A percentile compares a stretch with the other conserved stretches of the same genome.
Evolutionary conservation across 2,888 invertebrate species (phyloP).

Genomic region (Parnassius orleans): DNA sequence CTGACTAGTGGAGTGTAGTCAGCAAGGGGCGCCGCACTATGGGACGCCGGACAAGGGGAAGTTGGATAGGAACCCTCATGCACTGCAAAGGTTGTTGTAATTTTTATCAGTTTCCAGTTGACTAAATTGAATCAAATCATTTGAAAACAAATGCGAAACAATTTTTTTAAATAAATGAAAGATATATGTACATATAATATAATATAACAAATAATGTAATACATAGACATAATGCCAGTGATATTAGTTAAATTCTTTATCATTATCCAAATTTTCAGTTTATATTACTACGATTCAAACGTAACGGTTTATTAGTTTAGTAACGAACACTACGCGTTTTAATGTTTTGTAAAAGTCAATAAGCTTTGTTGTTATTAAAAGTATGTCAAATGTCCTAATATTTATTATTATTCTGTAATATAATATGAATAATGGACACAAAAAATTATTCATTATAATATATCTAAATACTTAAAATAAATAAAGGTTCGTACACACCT

Average conservation of each 20-base stretch:
- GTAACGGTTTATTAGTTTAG: slow-evolving; percentile 16
- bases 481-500: slow-evolving; percentile 19
- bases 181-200: slow-evolving; percentile 4
- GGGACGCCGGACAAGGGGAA: slow-evolving; percentile 67
- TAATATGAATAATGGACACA: neutral
- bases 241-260: neutral
- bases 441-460: neutral
- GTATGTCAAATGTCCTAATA: too few species aligned
- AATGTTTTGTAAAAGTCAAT: too few species aligned
- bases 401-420: too few species aligned
- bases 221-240: neutral
- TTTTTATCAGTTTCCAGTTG: slow-evolving; percentile 56
- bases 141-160: too few species aligned
- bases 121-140: slow-evolving; percentile 30
- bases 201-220: neutral
- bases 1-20: slow-evolving; percentile 65
- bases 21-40: slow-evolving; percentile 62
- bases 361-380: too few species aligned
- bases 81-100: slow-evolving; percentile 53
- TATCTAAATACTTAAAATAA: too few species aligned
- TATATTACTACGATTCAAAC: slow-evolving; percentile 12
- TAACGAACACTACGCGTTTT: too few species aligned
- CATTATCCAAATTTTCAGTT: neutral
- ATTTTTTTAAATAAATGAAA: too few species aligned
- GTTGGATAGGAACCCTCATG: slow-evolving; percentile 51